Base-by-base conservation (phyloP, 2,113 vertebrate species). In the Arvicanthis niloticus region DNA sequence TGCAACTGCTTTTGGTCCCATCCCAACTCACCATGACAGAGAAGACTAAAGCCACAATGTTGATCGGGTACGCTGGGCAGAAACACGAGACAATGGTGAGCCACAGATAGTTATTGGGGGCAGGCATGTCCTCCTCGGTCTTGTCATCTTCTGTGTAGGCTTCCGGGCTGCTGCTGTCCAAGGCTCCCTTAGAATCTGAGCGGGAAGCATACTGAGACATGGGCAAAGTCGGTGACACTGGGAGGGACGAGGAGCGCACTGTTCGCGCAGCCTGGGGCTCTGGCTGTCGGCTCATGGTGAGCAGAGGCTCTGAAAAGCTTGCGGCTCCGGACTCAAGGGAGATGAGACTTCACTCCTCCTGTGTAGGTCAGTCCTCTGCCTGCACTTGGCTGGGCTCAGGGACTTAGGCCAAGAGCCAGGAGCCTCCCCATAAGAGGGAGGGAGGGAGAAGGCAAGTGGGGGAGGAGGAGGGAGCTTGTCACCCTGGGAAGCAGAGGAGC, bases 71-170 rank as follows among this genome's bases (percentile, higher is more conserved):
- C 19, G 99, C 99, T 3, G 99, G 99, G 91, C 99, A 99, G 97
- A 99, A 99, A 80, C 99, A 99, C 70, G 99, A 89, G 97, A 99
- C 96, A 97, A 99, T 99, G 98, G 99, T 98, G 96, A 99, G 98
- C 91, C 98, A 97, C 97, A 99, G 98, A 98, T 99, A 99, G 98
- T 95, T 99, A 96, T 97, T 98, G 95, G 99, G 98, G 81, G 96
- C 98, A 58, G 97, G 98, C 51, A 95, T 51, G 24, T 97, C 96
- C 93, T 97, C 98, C 40, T 97, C 98, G 65, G 98, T 96, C 95
- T 97, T 97, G 93, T 99, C 98, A 98, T 98, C 96, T 53, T 97
- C 98, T 31, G 97, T 96, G 97, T 98, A 97, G 93, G 98, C 98
- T 97, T 98, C 98, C 15, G 98, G 98, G 95, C 98, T 98, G 92